Conservation (phyloP, 2,797 vertebrate genomes). For the Phaenicophaeus curvirostris region DNA sequence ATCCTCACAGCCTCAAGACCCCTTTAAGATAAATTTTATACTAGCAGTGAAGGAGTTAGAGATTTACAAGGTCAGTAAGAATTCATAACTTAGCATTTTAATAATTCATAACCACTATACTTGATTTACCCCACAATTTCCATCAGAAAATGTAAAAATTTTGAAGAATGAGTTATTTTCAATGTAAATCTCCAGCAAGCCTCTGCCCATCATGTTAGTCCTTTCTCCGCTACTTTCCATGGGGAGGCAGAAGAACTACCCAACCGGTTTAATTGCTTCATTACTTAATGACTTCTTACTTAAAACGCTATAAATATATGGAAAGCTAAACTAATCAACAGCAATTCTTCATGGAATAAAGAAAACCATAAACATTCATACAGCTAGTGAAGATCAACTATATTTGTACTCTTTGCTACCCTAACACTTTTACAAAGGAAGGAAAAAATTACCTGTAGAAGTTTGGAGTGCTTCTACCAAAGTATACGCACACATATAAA, state of each 20-base stretch:
- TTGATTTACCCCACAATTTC: slow-evolving; percentile 75
- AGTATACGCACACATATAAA: neutral
- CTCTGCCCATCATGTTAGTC: slow-evolving; percentile 73
- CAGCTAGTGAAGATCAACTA: neutral
- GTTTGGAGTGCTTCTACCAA: neutral
- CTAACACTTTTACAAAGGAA: neutral
- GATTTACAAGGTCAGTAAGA: slow-evolving; percentile 74
- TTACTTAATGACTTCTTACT: slow-evolving; percentile 43
- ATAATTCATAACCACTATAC: slow-evolving; percentile 59
- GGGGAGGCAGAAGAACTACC: slow-evolving; percentile 27
- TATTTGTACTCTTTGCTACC: neutral
- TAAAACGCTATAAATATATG: neutral
- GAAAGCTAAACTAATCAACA: neutral
- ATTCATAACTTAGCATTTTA: slow-evolving; percentile 75
- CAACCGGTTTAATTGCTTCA: slow-evolving; percentile 67
- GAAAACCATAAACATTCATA: neutral
- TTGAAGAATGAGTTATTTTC: slow-evolving; percentile 75
- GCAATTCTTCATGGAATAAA: slow-evolving; percentile 8
- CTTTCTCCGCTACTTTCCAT: slow-evolving; percentile 2
- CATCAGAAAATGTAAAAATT: slow-evolving; percentile 72
- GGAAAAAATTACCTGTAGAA: neutral
- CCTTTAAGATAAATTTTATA: slow-evolving; percentile 45
- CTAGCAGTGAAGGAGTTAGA: slow-evolving; percentile 60
- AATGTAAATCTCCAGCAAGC: slow-evolving; percentile 73
- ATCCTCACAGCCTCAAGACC: slow-evolving; percentile 5